Base-by-base conservation (phyloP, 2,888 invertebrate genomes). In the Drosophila kuntzei region DNA sequence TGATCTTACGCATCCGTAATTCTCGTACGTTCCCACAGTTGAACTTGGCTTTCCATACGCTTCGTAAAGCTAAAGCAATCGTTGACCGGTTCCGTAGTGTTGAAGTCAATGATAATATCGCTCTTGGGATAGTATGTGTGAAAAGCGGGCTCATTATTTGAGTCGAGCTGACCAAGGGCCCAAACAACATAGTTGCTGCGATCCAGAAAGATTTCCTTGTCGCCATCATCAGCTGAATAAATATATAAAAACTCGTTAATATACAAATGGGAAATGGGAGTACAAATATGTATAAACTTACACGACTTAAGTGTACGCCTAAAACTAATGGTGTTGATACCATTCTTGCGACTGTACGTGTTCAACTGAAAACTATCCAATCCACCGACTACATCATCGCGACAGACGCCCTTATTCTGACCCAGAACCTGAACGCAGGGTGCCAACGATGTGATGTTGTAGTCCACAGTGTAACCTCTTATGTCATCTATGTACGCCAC, bases 381-480 rank as follows among this genome's bases (percentile, higher is more conserved):
- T 0, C 96, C 97, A 27, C 97, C 97, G 2, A 97, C 94, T n/a
- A 94, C 92, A 64, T 95, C 95, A 92, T 98, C 98, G 74, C 95
- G 95, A 82, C 98, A 98, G 36, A 97, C 97, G 37, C 98, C 98
- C 91, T 94, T 96, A 91, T 96, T 96, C 83, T 95, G 95, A 1
- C 97, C 98, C 82, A 97, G 93, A 65, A 97, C 97, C 92, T 96
- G 96, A 44, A 96, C 96, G 89, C 97, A 97, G 95, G 97, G 96
- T 50, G 97, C 95, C 80, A 95, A 92, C 0, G 96, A 97, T 6
- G 97, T 96, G 65, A 98, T 94, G 90, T 97, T 97, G 91, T 97
- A 98, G 93, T 98, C 98, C 1, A 94, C 93, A 9, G 96, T 96
- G 82, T 94, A 94, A 1, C 96, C 97, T 74, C 96, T 94, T 62